Evolutionary conservation across 92 coral and sea anemone species (phyloP).

Genomic region (Epizoanthus rinbou): DNA sequence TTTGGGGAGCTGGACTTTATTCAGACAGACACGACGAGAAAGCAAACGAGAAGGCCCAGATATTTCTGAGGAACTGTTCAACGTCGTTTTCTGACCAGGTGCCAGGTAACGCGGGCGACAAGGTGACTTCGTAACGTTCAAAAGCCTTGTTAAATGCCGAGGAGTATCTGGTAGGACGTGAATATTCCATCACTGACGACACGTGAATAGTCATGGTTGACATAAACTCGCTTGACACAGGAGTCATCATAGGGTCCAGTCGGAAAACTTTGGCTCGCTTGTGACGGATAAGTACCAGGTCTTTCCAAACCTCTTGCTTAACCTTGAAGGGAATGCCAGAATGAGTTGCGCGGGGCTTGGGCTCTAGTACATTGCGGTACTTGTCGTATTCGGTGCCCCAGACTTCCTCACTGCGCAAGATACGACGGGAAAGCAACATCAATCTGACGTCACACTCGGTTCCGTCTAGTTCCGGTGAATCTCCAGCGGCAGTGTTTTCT

Average conservation of each 20-base stretch:
- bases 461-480: slow-evolving; percentile 71
- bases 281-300: slow-evolving; percentile 84
- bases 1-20: neutral
- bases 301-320: slow-evolving; percentile 78
- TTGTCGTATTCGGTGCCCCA: slow-evolving; percentile 76
- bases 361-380: slow-evolving; percentile 65
- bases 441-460: slow-evolving; percentile 92
- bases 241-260: neutral
- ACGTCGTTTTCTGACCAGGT: slow-evolving; percentile 64
- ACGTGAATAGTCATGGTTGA: slow-evolving; percentile 54
- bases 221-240: slow-evolving; percentile 50
- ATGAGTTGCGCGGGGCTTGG: slow-evolving; percentile 42
- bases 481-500: slow-evolving; percentile 53
- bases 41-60: slow-evolving; percentile 87
- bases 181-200: slow-evolving; percentile 83
- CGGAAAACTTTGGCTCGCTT: slow-evolving; percentile 70
- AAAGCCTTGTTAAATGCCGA: slow-evolving; percentile 82
- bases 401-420: slow-evolving; percentile 66
- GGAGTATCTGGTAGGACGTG: slow-evolving; percentile 75
- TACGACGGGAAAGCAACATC: slow-evolving; percentile 81
- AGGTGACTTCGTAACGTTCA: slow-evolving; percentile 74
- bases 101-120: slow-evolving; percentile 67
- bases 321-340: slow-evolving; percentile 58
- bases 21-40: slow-evolving; percentile 68
- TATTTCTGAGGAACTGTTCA: slow-evolving; percentile 64